Evolutionary conservation across 1,140 invertebrate species (phyloP), one percentile per base, ranked within the genome.

Genomic region (Dryas iulia): DNA sequence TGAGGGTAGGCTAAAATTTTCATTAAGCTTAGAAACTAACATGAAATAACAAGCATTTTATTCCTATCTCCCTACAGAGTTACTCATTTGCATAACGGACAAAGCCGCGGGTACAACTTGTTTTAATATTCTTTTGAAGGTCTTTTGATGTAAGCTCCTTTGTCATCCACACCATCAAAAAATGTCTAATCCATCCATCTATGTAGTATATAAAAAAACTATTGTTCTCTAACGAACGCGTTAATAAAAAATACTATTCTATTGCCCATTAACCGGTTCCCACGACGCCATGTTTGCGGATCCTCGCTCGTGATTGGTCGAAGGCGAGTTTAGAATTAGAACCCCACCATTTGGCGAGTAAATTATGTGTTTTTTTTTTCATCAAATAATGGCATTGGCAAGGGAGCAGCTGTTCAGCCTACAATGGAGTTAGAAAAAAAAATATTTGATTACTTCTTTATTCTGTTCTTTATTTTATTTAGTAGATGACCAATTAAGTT

Each of bases 191-290:
- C 39, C 39, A 39, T 39, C 35, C 35, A 47, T 47, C 39, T 47
- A 47, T 47, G 39, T 47, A n/a, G 53, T 26, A 56, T 3, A 73
- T 78, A 82, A 84, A 87, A 84, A 74, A 70, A 70, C 78, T 71
- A 89, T 87, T 83, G 84, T 87, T 86, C 81, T 82, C 74, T 72
- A 71, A 74, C 78, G 72, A 76, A 86, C 79, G 77, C 78, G 83
- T 83, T 87, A 89, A 87, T 87, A 69, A 89, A 90, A 91, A 91
- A 90, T 88, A 86, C 85, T 84, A 90, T 91, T 91, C 86, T 91
- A 89, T 83, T 79, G 83, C 78, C 87, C 87, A 89, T 89, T 88
- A 89, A 87, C 86, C 83, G 86, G 87, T 89, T 91, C 89, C 85
- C 87, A 89, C 86, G 89, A 78, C 85, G 89, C 89, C 89, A 90